phyloP scores from a whole-genome alignment of 2,113 vertebrate genomes.

The Bubo scandiacus region DNA sequence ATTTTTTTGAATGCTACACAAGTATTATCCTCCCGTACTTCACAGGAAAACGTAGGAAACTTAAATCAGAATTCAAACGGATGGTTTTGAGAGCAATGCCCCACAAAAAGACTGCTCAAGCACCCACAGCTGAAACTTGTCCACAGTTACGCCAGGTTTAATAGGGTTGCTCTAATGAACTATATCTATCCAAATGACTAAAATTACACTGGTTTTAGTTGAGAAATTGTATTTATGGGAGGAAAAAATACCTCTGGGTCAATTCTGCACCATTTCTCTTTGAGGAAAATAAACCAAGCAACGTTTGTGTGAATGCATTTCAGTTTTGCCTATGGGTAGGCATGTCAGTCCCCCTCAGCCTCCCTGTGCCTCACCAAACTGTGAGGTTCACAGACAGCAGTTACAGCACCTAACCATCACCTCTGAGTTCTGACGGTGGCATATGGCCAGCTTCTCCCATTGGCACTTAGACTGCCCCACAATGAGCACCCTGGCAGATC shows the following conservation, averaged over 20 bases:
- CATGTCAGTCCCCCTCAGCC: neutral
- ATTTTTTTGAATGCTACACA: accelerated
- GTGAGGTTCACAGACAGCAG: neutral
- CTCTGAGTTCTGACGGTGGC: accelerated
- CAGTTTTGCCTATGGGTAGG: neutral
- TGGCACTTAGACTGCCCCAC: neutral
- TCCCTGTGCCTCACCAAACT: accelerated
- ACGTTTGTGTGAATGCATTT: neutral
- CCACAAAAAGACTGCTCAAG: neutral
- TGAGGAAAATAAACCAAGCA: neutral
- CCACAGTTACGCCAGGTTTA: neutral
- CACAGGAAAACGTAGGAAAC: neutral
- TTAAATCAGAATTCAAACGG: neutral
- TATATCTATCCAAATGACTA: neutral
- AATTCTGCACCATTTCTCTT: neutral
- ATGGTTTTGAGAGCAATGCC: neutral
- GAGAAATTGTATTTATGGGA: neutral
- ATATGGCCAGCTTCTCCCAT: neutral
- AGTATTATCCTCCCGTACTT: neutral
- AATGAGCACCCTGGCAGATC: neutral
- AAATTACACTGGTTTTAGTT: neutral
- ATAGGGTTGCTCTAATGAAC: neutral
- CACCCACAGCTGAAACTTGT: neutral
- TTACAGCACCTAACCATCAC: neutral
- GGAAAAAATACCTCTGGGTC: neutral